Conservation (phyloP, 2,113 vertebrate species). For the Corythaeola cristata region DNA sequence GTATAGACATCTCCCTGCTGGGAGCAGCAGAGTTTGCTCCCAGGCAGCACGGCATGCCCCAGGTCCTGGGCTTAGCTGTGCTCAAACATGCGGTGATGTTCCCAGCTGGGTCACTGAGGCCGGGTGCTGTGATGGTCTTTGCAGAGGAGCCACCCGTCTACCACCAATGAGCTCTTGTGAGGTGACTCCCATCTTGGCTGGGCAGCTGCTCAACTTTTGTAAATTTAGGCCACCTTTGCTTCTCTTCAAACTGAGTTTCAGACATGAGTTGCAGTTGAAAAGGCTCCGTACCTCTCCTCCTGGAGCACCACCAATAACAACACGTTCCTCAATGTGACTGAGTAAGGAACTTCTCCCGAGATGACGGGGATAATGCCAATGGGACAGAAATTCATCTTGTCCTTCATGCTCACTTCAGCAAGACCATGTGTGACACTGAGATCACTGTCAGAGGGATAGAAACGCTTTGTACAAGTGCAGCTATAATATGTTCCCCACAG, state of each 20-base stretch:
- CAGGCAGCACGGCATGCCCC: not conserved
- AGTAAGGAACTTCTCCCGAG: not conserved
- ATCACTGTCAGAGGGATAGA: rapidly evolving
- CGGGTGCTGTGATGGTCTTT: rapidly evolving
- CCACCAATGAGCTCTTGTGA: rapidly evolving
- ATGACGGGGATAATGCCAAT: rapidly evolving
- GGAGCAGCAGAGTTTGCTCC: not conserved
- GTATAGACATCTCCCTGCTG: not conserved
- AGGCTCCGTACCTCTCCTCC: not conserved
- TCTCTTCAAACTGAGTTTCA: not conserved
- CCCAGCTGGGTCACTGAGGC: not conserved
- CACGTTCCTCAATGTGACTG: not conserved
- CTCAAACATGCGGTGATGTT: not conserved
- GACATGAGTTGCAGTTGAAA: not conserved
- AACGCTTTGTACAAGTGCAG: not conserved
- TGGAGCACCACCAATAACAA: not conserved
- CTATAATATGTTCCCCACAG: not conserved
- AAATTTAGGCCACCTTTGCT: not conserved
- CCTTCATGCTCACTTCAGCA: not conserved
- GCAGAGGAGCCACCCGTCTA: rapidly evolving
- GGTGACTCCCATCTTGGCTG: not conserved
- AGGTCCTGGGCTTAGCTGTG: not conserved
- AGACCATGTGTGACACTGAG: rapidly evolving
- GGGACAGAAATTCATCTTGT: not conserved
- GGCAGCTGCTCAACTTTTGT: not conserved